Evolutionary conservation across 2,797 vertebrate genomes (phyloP), one percentile per base, ranked within the genome.

Genomic region (Ctenochaetus hawaiiensis): DNA sequence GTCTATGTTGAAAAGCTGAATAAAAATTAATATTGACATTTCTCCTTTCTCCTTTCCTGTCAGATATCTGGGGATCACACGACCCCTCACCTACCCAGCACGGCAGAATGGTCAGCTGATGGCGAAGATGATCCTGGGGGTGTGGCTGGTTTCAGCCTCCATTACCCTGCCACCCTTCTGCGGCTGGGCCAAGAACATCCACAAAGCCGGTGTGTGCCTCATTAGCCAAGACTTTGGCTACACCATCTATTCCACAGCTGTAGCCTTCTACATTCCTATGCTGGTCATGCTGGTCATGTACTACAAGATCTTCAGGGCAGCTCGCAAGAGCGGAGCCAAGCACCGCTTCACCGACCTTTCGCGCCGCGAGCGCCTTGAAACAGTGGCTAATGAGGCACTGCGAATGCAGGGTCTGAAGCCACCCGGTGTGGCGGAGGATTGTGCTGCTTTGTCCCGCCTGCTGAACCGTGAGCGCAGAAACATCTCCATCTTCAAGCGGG

Each of bases 231-330:
- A 96, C 89, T 93, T 96, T 84, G 90, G 95, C 80, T 96, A 96
- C 91, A 96, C 95, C 87, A 95, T 96, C 90, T 96, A 96, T 67
- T 96, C 95, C 84, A 96, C 95, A 48, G 95, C 95, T 0, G 94
- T 96, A 86, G 95, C 95, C 89, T 96, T 96, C 91, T 96, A 96
- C 91, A 96, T 96, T 87, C 95, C 95, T 49, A 96, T 96, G 95
- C 93, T 95, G 77, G 95, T 96, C 77, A 96, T 96, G 95, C 94
- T 96, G 75, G 89, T 95, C 90, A 96, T 96, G 95, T 96, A 96
- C 88, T 96, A 96, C 90, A 96, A 96, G 89, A 96, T 96, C 80
- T 96, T 96, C 87, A 92, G 82, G 84, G 95, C 95, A 0, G 95
- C 95, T n/a, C 93, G 95, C 62, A 96, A 96, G 82, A 96, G 95